phyloP scores from a whole-genome alignment of 2,113 vertebrate genomes.

The Toxotes jaculatrix region DNA sequence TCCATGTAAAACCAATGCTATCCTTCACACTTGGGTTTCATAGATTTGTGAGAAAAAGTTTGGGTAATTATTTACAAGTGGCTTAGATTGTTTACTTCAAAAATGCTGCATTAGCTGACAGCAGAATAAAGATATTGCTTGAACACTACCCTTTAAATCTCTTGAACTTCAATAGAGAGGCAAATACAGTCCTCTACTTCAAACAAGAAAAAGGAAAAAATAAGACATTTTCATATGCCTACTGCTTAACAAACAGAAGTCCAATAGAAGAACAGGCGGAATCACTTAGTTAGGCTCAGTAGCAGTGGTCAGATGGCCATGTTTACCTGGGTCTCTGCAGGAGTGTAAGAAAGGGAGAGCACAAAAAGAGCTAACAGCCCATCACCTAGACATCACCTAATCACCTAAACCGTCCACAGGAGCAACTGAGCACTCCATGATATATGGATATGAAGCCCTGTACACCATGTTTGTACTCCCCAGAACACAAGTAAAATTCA shows the following conservation, averaged over 20 bases:
- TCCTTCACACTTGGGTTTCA: neutral
- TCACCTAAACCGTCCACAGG: too few relatives aligned
- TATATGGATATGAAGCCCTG: too few relatives aligned
- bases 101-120: neutral
- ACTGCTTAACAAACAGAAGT: neutral
- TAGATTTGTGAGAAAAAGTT: constrained; percentile 39
- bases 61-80: constrained; percentile 2
- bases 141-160: neutral
- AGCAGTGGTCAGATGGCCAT: neutral
- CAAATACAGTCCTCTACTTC: neutral
- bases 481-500: too few relatives aligned
- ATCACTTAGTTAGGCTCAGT: neutral
- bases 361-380: too few relatives aligned
- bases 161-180: neutral
- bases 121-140: too few relatives aligned
- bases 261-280: neutral
- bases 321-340: neutral
- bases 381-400: too few relatives aligned
- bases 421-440: too few relatives aligned
- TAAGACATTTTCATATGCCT: neutral
- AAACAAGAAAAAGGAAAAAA: neutral
- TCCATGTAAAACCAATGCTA: neutral
- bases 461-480: too few relatives aligned
- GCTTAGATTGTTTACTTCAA: neutral
- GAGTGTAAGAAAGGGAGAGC: neutral